phyloP scores from a whole-genome alignment of 2,888 invertebrate genomes.

The Drosophila robusta region DNA sequence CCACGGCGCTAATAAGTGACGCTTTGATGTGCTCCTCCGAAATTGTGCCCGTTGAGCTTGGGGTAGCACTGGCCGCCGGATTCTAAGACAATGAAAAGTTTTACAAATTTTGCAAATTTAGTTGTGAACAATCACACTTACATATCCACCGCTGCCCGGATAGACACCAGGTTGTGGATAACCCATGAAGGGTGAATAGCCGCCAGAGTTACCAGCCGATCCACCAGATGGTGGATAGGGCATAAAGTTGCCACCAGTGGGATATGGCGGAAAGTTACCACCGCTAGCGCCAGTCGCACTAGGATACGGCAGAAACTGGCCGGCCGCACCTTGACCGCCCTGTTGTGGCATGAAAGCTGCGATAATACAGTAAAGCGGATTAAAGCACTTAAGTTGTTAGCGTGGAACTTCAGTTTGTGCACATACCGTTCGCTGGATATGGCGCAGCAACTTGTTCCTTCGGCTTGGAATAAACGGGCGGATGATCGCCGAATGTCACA shows the following conservation, averaged over 20 bases:
- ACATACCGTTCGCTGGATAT: slow-evolving; percentile 85
- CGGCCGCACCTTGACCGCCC: slow-evolving; percentile 64
- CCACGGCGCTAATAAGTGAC: slow-evolving; percentile 96
- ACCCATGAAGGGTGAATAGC: slow-evolving; percentile 86
- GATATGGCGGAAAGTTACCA: slow-evolving; percentile 85
- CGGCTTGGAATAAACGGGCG: slow-evolving; percentile 95
- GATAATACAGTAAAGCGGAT: not conserved
- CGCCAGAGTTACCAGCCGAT: slow-evolving; percentile 74
- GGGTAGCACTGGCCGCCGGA: slow-evolving; percentile 80
- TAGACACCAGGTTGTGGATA: slow-evolving; percentile 82
- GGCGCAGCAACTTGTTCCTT: slow-evolving; percentile 86
- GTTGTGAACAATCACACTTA: slow-evolving; percentile 42
- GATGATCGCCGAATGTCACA: slow-evolving; percentile 96
- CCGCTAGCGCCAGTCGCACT: slow-evolving; percentile 74
- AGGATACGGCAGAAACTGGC: slow-evolving; percentile 87
- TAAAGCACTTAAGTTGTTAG: not conserved
- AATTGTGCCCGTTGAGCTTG: slow-evolving; percentile 90
- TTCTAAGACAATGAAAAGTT: slow-evolving; percentile 60
- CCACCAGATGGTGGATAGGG: slow-evolving; percentile 84
- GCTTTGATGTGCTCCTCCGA: slow-evolving; percentile 97
- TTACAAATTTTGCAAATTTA: not conserved
- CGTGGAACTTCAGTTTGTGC: not conserved
- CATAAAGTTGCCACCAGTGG: slow-evolving; percentile 82
- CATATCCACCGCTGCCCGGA: slow-evolving; percentile 68
- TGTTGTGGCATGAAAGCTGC: slow-evolving; percentile 85